These are phyloP conservation scores for Piaya cayana DNA, from an alignment of 2,113 vertebrate species.

Conservation along the genomic window DNA sequence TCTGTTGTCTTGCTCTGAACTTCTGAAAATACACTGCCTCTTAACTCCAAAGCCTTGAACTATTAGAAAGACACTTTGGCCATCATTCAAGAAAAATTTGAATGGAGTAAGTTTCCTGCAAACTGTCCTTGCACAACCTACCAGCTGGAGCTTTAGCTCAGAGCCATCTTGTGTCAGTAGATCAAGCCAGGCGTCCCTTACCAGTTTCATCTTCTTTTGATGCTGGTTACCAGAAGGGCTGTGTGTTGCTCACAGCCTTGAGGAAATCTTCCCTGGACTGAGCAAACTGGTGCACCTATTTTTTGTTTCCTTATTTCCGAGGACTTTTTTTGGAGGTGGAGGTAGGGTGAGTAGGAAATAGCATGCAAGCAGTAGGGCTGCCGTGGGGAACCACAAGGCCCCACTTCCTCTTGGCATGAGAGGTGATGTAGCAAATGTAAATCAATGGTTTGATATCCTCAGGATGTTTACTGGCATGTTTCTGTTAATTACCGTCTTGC, in stretches of 20 bases:
- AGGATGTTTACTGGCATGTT: neutral
- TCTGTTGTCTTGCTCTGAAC: neutral
- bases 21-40: neutral
- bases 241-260: accelerated
- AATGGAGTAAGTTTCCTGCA: neutral
- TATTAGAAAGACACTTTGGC: neutral
- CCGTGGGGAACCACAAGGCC: neutral
- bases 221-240: neutral
- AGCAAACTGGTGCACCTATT: neutral
- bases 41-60: neutral
- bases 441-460: neutral
- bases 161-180: neutral
- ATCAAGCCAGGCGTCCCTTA: neutral
- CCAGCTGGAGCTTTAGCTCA: neutral
- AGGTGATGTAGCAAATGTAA: neutral
- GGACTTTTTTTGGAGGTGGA: too few relatives aligned
- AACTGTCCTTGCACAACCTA: neutral
- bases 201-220: neutral
- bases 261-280: neutral
- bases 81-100: neutral
- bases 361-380: neutral
- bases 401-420: neutral
- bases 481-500: neutral
- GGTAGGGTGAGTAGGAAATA: neutral
- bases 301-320: neutral